phyloP scores from a whole-genome alignment of 2,113 vertebrate species.

The Gulo gulo region DNA sequence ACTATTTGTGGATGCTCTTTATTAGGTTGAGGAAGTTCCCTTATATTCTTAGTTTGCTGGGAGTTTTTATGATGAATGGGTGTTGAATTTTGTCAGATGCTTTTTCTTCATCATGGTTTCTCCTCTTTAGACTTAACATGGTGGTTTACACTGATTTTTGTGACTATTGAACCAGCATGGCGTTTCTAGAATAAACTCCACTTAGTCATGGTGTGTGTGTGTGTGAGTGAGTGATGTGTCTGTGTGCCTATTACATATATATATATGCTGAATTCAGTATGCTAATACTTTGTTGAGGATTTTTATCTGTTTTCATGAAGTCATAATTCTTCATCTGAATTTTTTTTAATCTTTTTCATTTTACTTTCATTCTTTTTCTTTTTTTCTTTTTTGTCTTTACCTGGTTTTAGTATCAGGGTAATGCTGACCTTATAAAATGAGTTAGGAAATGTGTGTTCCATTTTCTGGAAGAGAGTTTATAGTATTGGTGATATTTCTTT shows the following conservation, averaged over 20 bases:
- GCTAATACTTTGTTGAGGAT: background rate
- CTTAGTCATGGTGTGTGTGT: background rate
- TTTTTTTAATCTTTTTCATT: background rate
- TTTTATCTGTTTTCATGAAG: background rate
- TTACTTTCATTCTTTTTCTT: no score
- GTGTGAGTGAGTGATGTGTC: background rate
- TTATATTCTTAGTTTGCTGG: background rate
- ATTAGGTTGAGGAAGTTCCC: background rate
- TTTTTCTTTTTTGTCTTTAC: background rate
- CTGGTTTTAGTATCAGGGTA: background rate
- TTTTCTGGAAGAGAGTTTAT: background rate
- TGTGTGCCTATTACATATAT: background rate
- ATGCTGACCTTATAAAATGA: background rate
- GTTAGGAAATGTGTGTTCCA: background rate
- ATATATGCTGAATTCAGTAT: background rate
- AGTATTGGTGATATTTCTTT: background rate
- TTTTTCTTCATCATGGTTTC: background rate
- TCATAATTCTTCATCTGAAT: background rate
- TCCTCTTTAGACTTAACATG: background rate
- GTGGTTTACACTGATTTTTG: background rate
- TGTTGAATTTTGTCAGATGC: background rate
- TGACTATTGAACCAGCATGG: background rate
- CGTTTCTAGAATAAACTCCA: background rate
- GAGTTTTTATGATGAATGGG: background rate
- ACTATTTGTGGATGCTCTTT: background rate